Evolutionary conservation across 2,113 vertebrate genomes (phyloP), one percentile per base, ranked within the genome.

Genomic region (Trematocara unimaculatum): DNA sequence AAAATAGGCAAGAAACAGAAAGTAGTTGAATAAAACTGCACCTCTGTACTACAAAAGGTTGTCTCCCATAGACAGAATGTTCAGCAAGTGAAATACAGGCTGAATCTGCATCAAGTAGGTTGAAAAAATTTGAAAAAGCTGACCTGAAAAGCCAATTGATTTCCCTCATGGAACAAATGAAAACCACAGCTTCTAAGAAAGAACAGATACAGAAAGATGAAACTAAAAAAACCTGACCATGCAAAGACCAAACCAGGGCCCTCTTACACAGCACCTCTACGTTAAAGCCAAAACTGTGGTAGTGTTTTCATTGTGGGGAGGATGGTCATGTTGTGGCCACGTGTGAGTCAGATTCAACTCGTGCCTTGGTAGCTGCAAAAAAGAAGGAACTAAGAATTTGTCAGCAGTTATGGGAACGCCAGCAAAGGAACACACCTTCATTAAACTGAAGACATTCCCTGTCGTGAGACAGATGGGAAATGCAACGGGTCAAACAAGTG

Each of bases 341-440:
- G 8, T 62, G 29, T 0, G 29, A 62, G 29, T 62, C 29, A 33
- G 29, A 62, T 17, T 33, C 29, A 33, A 62, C 29, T 62, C 0
- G 18, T 33, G 58, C 58, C 29, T 62, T 62, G 58, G 29, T 62
- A 62, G 58, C 58, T 33, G 58, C 29, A 62, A 33, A 3, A 62
- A 62, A 33, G 58, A 62, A 62, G 29, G 58, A 62, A 33, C 15
- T 33, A 62, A 18, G 58, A 62, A 62, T 62, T 29, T 33, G 29
- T 33, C 58, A 62, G 58, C 29, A 33, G 58, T 18, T 33, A 18
- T 2, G 29, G 58, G 58, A 62, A 62, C 1, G 29, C 58, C 58
- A 33, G 29, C 29, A 33, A 62, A 58, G 8, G 58, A 33, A 60
- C 29, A 33, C 58, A 18, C 58, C 29, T 33, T 33, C 29, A 62